Base-by-base conservation (phyloP, 2,888 invertebrate species). In the Phragmatobia fuliginosa region DNA sequence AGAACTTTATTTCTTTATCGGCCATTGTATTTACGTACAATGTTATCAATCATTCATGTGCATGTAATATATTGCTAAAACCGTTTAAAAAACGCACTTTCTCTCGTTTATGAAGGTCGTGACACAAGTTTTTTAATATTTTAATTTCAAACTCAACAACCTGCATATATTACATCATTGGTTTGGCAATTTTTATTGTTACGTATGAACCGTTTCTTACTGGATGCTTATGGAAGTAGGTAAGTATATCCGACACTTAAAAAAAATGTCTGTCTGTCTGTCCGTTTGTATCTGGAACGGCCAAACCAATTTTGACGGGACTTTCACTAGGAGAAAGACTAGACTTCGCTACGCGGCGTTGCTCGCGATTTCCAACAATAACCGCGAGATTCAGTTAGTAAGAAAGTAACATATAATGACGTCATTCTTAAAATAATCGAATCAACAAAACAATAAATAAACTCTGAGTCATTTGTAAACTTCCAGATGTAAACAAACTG, bases 401-500 rank as follows among this genome's bases (percentile, higher is more conserved):
- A 41, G 41, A 18, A 41, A 16, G 18, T 5, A 0, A 41, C 3
- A 18, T 1, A 18, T 1, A 18, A 18, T 41, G 41, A 41, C 18
- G 41, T 18, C 18, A 18, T 18, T 18, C 41, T 41, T 2, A 21
- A n/a, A 49, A 49, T 8, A 49, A 7, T 14, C 14, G 56, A 16
- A 28, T 52, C 25, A 52, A 28, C 16, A 56, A 56, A 41, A 25
- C 14, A 25, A 1, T 25, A 28, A 56, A 56, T 56, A 56, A 56
- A 56, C 25, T 1, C 32, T 28, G 21, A 63, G 2, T 49, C 25
- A 18, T 18, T 7, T 6, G 38, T 18, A 31, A 31, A 62, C 21
- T 60, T 49, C 11, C n/a, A 64, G 11, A 65, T 2, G 21, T 56
- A 49, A 66, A 60, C 41, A 49, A 45, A 1, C 10, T 66, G 66